Percentiles rank a stretch among this genome's conserved stretches.
phyloP scores from a whole-genome alignment of 35 echinoderm and acorn worm genomes.

The Heliocidaris tuberculata region DNA sequence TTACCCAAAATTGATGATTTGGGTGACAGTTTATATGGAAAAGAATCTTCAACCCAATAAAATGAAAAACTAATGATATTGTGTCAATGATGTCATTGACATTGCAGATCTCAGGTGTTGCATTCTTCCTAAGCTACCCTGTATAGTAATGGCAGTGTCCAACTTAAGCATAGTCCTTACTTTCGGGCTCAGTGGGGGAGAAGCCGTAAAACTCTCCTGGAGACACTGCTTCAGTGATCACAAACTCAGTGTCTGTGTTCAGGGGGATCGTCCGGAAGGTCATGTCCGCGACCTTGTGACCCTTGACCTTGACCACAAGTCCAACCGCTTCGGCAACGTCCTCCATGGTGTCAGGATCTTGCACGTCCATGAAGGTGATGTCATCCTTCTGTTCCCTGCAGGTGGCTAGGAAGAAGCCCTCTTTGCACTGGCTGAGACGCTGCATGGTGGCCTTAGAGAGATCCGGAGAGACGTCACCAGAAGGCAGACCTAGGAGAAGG shows the following conservation, averaged over 20 bases:
- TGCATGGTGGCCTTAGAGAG: neutral
- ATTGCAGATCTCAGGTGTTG: too few species aligned
- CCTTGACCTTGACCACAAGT: neutral
- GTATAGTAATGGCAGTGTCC: too few species aligned
- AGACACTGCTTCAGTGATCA: neutral
- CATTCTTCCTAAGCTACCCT: too few species aligned
- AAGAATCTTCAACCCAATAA: too few species aligned
- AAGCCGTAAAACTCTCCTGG: slow-evolving; percentile 33
- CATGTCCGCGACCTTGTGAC: neutral
- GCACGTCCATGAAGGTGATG: neutral
- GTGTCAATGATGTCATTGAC: too few species aligned
- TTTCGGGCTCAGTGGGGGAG: neutral
- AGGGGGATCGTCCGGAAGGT: neutral
- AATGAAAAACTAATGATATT: too few species aligned
- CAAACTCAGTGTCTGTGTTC: neutral
- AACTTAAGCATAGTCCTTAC: neutral
- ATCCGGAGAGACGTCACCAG: neutral
- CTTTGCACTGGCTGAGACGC: slow-evolving; percentile 12
- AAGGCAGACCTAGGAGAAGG: neutral
- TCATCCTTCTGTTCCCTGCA: neutral
- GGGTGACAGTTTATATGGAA: too few species aligned
- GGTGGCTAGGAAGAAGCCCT: slow-evolving; percentile 6
- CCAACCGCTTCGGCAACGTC: slow-evolving; percentile 15
- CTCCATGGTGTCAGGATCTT: neutral
- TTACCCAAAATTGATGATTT: too few species aligned